Evolutionary conservation across 2,113 vertebrate species (phyloP).

Genomic region (Ailurus styani): DNA sequence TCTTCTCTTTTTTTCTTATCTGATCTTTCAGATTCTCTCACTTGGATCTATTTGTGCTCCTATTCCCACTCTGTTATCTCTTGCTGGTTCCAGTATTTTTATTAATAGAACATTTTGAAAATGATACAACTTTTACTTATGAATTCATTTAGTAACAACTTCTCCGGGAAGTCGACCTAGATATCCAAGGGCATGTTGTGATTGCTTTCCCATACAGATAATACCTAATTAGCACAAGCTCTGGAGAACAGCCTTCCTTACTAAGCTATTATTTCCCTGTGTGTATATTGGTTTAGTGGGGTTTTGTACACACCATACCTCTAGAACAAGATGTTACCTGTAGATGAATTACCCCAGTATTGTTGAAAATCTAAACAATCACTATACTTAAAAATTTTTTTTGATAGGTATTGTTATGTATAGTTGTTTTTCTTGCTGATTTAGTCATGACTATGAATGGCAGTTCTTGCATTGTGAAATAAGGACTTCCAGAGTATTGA

Average conservation of each 20-base stretch:
- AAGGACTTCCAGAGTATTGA: background rate
- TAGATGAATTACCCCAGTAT: background rate
- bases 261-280: background rate
- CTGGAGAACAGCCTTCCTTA: background rate
- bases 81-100: background rate
- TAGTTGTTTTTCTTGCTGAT: slow-evolving; percentile 11
- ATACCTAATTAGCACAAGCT: background rate
- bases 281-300: background rate
- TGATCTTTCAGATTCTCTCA: background rate
- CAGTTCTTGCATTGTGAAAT: background rate
- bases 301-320: background rate
- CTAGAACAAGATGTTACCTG: background rate
- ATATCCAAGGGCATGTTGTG: background rate
- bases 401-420: background rate
- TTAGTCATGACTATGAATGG: background rate
- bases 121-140: background rate
- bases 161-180: background rate
- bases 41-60: background rate
- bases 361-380: background rate
- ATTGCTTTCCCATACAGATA: background rate
- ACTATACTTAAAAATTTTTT: background rate
- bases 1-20: background rate
- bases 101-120: slow-evolving; percentile 14
- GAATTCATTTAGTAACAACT: slow-evolving; percentile 1
- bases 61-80: background rate